A percentile compares a stretch with the other conserved stretches of the same genome.
These are phyloP conservation scores for Thinocorus orbignyianus DNA, from an alignment of 2,113 vertebrate species.

Conservation along the genomic window DNA sequence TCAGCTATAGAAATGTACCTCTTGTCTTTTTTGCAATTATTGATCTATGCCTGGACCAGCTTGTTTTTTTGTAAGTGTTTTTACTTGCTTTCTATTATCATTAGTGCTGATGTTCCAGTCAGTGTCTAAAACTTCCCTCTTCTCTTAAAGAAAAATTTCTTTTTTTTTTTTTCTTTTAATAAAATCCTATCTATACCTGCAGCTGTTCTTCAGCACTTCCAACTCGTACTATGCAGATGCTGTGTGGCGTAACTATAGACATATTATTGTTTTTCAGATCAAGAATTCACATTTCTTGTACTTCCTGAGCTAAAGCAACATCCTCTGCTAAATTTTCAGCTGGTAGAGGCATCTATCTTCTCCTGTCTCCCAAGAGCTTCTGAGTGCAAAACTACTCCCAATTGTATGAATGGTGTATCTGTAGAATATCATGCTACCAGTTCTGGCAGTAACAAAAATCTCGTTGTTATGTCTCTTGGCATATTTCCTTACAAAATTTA, in stretches of 20 bases:
- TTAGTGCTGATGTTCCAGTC: neutral
- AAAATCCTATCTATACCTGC: neutral
- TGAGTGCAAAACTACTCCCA: neutral
- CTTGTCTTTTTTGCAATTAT: neutral
- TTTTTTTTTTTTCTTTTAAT: neutral
- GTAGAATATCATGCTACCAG: neutral
- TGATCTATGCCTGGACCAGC: neutral
- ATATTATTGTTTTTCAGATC: neutral
- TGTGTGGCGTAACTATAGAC: neutral
- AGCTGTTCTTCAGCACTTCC: neutral
- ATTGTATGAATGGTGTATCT: neutral
- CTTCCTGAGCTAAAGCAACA: neutral
- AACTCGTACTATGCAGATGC: neutral
- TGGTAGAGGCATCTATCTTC: neutral
- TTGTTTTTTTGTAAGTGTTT: too few relatives aligned
- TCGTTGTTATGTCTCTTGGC: neutral
- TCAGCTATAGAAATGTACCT: neutral
- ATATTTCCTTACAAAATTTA: neutral
- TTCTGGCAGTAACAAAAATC: neutral
- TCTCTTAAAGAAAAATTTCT: neutral
- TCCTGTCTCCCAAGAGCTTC: neutral
- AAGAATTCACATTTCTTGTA: neutral
- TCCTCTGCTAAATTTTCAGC: neutral
- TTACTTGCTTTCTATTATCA: neutral
- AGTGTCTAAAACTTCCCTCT: neutral